These are phyloP conservation scores for Cyclina sinensis DNA, from an alignment of 1,140 invertebrate genomes.

Conservation along the genomic window DNA sequence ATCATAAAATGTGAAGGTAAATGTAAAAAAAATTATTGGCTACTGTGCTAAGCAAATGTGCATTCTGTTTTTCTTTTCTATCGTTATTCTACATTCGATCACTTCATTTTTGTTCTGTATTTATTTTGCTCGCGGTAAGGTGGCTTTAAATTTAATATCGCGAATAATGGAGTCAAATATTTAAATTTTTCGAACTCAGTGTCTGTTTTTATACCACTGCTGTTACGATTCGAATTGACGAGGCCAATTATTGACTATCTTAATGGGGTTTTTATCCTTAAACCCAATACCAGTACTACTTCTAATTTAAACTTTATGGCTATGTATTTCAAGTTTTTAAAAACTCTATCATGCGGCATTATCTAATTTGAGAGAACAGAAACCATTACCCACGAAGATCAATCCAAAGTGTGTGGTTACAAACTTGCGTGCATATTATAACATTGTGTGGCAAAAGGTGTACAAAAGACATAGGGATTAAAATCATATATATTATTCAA, in stretches of 20 bases:
- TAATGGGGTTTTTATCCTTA: neutral
- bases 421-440: neutral
- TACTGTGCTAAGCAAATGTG: no score
- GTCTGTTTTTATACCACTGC: neutral
- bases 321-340: neutral
- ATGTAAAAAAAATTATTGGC: no score
- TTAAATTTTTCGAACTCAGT: neutral
- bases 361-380: neutral
- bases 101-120: no score
- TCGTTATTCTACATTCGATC: no score
- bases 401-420: neutral
- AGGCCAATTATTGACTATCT: neutral
- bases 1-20: no score
- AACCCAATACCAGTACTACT: conserved; percentile 12
- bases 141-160: no score
- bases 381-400: neutral
- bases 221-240: neutral
- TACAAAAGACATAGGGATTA: neutral
- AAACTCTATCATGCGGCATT: conserved; percentile 1
- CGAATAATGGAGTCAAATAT: neutral
- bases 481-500: neutral
- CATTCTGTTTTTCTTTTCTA: no score
- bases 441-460: neutral
- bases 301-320: neutral
- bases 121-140: no score